These are phyloP conservation scores for Holcopasites calliopsidis DNA, from an alignment of 1,140 invertebrate genomes.

Conservation along the genomic window DNA sequence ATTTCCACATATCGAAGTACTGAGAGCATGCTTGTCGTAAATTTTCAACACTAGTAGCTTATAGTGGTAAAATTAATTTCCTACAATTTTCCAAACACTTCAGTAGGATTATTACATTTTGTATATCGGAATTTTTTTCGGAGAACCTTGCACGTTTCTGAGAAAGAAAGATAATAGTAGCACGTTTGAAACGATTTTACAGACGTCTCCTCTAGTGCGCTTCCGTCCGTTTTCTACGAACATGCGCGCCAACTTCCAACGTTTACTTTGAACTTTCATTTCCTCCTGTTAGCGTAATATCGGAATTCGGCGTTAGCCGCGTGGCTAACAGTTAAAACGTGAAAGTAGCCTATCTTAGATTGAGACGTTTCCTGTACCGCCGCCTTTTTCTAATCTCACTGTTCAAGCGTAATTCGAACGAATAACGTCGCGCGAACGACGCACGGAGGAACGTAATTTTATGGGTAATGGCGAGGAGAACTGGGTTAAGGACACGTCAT, in stretches of 20 bases:
- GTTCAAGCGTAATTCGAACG: constrained; percentile 5
- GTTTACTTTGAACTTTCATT: constrained; percentile 46
- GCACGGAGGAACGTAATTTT: constrained; percentile 21
- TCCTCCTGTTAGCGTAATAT: constrained; percentile 37
- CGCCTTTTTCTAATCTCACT: constrained; percentile 11
- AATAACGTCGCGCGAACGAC: background rate
- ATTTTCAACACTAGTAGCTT: no score
- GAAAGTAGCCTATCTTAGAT: constrained; percentile 39
- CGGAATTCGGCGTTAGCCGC: constrained; percentile 23
- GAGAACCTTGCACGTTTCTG: no score
- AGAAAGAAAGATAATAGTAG: no score
- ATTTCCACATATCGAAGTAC: no score
- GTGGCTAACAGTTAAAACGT: constrained; percentile 32
- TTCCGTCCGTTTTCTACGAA: constrained; percentile 19
- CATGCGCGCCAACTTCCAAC: constrained; percentile 4
- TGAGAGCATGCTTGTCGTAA: no score
- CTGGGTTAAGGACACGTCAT: constrained; percentile 57
- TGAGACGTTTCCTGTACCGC: constrained; percentile 18
- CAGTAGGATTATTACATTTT: background rate
- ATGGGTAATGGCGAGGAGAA: constrained; percentile 42
- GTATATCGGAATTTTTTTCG: no score
- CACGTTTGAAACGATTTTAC: background rate
- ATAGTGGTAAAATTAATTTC: no score
- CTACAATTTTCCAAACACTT: no score
- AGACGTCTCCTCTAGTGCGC: no score